phyloP scores from a whole-genome alignment of 2,888 invertebrate genomes.

The Lomographa bimaculata region DNA sequence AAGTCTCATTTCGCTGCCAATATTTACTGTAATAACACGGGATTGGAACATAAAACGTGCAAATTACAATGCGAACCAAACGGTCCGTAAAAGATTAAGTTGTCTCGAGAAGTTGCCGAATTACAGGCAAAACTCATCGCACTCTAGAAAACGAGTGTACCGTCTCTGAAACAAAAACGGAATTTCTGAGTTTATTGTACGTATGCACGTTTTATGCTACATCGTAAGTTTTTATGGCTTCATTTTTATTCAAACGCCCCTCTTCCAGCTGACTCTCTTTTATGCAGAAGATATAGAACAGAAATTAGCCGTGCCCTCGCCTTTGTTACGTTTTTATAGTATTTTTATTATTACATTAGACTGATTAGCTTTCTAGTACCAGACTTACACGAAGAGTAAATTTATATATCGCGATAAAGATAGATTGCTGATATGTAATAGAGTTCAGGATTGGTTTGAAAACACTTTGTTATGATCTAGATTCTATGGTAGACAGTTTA shows the following conservation, averaged over 20 bases:
- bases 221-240: conserved; percentile 45
- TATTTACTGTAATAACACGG: conserved; percentile 21
- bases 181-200: conserved; percentile 37
- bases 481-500: no score
- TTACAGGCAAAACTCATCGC: conserved; percentile 31
- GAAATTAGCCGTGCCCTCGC: conserved; percentile 27
- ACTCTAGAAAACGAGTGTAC: conserved; percentile 20
- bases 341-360: conserved; percentile 21
- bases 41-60: conserved; percentile 27
- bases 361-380: conserved; percentile 13
- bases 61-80: conserved; percentile 30
- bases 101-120: conserved; percentile 22
- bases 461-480: no score
- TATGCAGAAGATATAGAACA: conserved; percentile 25
- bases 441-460: no score
- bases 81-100: conserved; percentile 28
- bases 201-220: conserved; percentile 40
- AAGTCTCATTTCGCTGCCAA: conserved; percentile 7
- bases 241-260: conserved; percentile 40
- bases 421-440: no score
- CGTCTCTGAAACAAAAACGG: conserved; percentile 27
- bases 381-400: neutral
- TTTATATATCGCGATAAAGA: no score
- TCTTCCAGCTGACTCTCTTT: conserved; percentile 25
- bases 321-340: conserved; percentile 20